These are phyloP conservation scores for Antrozous pallidus DNA, from an alignment of 2,797 vertebrate genomes.

Conservation along the genomic window DNA sequence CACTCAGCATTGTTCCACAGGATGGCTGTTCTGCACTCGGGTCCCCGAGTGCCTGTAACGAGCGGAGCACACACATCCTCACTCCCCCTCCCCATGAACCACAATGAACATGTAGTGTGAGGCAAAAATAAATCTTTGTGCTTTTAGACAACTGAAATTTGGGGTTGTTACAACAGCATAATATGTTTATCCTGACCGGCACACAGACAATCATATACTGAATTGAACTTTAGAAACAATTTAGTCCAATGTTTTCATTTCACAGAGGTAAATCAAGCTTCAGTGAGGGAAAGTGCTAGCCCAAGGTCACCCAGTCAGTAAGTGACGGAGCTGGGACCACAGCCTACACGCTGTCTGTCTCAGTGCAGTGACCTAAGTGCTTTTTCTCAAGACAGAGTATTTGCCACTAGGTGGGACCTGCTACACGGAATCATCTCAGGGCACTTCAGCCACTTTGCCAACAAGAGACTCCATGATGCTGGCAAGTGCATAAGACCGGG, in stretches of 20 bases:
- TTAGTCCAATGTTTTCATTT: neutral
- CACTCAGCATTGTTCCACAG: neutral
- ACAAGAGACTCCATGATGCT: neutral
- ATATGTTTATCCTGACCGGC: neutral
- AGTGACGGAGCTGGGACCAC: neutral
- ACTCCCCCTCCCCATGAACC: neutral
- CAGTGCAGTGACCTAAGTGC: neutral
- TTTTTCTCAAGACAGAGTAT: neutral
- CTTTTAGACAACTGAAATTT: slow-evolving; percentile 1
- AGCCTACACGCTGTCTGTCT: neutral
- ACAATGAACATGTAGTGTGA: neutral
- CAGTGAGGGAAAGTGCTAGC: neutral
- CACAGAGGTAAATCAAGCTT: neutral
- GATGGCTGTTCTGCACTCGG: neutral
- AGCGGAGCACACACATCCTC: neutral
- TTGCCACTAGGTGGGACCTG: slow-evolving; percentile 53
- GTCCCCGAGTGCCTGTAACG: neutral
- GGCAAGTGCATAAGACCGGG: neutral
- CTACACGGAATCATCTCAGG: neutral
- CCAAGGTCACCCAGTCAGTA: neutral
- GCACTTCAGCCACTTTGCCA: neutral
- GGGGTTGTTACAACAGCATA: neutral
- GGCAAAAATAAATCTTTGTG: slow-evolving; percentile 21
- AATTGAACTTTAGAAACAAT: neutral
- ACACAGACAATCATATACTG: neutral